Percentiles rank a stretch among this genome's conserved stretches.
Conservation (phyloP, 2,113 vertebrate genomes). For the Salminus brasiliensis region DNA sequence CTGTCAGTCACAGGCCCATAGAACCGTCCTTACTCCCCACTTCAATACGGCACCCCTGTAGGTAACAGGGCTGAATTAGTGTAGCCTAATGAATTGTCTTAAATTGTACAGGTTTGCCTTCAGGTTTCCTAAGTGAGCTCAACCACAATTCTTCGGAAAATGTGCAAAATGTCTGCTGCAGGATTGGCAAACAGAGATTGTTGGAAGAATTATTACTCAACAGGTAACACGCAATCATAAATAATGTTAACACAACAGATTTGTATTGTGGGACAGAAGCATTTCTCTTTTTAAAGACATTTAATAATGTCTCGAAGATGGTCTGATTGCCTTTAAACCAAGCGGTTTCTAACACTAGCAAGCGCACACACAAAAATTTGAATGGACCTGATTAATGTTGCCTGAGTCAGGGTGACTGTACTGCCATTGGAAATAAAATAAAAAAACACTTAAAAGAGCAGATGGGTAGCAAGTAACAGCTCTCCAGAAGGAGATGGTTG, state of each 20-base stretch:
- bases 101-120: background rate
- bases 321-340: background rate
- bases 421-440: conserved; percentile 13
- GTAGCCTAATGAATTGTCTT: background rate
- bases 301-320: background rate
- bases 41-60: no score
- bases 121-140: background rate
- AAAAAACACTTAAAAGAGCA: conserved; percentile 6
- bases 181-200: no score
- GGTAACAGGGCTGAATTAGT: background rate
- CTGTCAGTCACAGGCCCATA: no score
- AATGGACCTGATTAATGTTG: conserved; percentile 16
- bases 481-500: conserved; percentile 27
- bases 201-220: background rate
- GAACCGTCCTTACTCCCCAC: no score
- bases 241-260: background rate
- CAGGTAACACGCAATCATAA: background rate
- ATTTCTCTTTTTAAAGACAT: background rate
- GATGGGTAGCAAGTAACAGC: conserved; percentile 39
- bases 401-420: conserved; percentile 5
- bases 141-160: background rate
- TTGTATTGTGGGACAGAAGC: background rate
- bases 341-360: background rate
- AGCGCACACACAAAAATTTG: background rate
- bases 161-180: background rate